Base-by-base conservation (phyloP, 2,797 vertebrate species). In the Nannoperca australis region DNA sequence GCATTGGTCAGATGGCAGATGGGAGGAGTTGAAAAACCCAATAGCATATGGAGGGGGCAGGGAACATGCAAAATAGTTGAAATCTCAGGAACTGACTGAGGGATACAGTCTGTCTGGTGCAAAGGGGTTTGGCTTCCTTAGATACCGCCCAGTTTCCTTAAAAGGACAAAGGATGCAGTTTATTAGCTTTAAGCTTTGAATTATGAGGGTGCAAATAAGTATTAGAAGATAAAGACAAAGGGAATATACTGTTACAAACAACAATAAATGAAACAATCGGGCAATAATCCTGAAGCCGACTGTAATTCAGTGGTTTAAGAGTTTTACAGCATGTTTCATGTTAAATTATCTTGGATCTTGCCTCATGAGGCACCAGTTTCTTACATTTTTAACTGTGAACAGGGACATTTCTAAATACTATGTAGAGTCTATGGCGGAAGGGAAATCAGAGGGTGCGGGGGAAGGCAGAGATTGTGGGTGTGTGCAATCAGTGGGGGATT, bases 141-240 rank as follows among this genome's bases (percentile, higher is more conserved):
- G 67, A 56, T 42, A 12, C 84, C 85, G 47, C 91, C 91, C 85
- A 75, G 18, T 81, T 76, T 58, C 91, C 92, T 84, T 90, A 91
- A 89, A 92, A 92, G 87, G 91, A 91, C 89, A 91, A 92, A 86
- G 84, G 88, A 88, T 84, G 68, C 76, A 53, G 70, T 74, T 84
- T 73, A 83, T 75, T 83, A 69, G 72, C 44, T 70, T 42, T 50
- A 53, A 55, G 47, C 53, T 70, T 63, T 78, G 18, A 70, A 77
- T 77, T 64, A 55, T 68, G 36, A 47, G 59, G 38, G 30, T 70
- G 56, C 38, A 68, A 82, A 70, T 7, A 72, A 56, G 73, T 22
- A 66, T 18, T 71, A 18, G n/a, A 45, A 20, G 24, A 40, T 53
- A 24, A 55, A 79, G 9, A 73, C n/a, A 81, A 55, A 60, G 61